phyloP scores from a whole-genome alignment of 2,888 invertebrate genomes.

The Eledone cirrhosa region DNA sequence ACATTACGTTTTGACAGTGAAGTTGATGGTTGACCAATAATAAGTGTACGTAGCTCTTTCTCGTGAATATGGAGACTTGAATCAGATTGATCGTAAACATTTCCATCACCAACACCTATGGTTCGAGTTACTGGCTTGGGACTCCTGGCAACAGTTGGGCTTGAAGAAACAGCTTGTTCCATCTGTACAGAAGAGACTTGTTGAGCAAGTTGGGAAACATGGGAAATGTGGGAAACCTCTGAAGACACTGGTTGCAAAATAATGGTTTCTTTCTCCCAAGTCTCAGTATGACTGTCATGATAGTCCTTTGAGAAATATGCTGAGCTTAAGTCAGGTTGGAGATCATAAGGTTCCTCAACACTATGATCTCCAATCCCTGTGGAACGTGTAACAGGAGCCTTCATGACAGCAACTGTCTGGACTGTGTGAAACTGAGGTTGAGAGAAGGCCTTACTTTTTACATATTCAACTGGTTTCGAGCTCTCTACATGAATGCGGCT shows the following conservation, averaged over 20 bases:
- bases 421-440: background rate
- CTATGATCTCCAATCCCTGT: conserved; percentile 59
- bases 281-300: conserved; percentile 35
- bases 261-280: conserved; percentile 42
- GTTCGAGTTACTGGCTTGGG: conserved; percentile 68
- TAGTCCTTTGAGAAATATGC: conserved; percentile 45
- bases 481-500: no score
- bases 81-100: conserved; percentile 58
- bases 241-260: conserved; percentile 37
- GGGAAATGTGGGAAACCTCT: background rate
- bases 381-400: background rate
- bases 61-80: conserved; percentile 62
- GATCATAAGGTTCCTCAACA: conserved; percentile 52
- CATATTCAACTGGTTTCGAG: no score
- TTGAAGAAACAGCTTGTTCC: background rate
- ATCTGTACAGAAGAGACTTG: background rate
- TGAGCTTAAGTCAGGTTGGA: conserved; percentile 53
- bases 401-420: conserved; percentile 12
- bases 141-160: conserved; percentile 29
- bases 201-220: background rate
- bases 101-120: conserved; percentile 73
- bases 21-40: conserved; percentile 53
- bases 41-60: conserved; percentile 64
- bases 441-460: no score
- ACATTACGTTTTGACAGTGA: conserved; percentile 56